Evolutionary conservation across 1,140 invertebrate genomes (phyloP), one percentile per base, ranked within the genome.

Genomic region (Mesaphorura yosii): DNA sequence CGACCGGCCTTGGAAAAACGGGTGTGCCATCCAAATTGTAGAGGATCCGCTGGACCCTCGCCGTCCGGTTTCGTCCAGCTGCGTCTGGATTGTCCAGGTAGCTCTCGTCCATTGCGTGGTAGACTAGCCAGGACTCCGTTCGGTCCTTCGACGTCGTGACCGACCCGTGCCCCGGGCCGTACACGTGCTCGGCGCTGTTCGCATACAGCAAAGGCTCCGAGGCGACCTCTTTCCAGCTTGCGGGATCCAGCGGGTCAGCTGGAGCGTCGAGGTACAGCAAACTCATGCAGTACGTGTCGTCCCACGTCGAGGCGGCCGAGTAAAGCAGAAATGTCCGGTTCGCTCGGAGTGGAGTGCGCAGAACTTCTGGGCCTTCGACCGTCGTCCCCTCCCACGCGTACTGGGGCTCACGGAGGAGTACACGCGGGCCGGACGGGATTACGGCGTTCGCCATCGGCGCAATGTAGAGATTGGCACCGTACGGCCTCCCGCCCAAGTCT

Each of bases 51-150:
- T 59, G 28, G 1, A 50, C 51, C n/a, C 58, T 25, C 14, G 58
- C 53, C 15, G 58, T 59, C 49, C 58, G 31, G 19, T 54, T 54
- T 7, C 17, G 39, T 6, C 58, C 58, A 28, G 23, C 34, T 17
- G 45, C 27, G n/a, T n/a, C n/a, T n/a, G n/a, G n/a, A n/a, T n/a
- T n/a, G n/a, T n/a, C n/a, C n/a, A n/a, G n/a, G n/a, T n/a, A n/a
- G 6, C 28, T 47, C n/a, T 52, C 48, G 31, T 46, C 40, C 53
- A 59, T 59, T 20, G 58, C 58, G 34, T 59, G 58, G 25, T 59
- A 59, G 1, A 59, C 46, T n/a, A 59, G 25, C 53, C 58, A 60
- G 17, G 53, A 52, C 26, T 60, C 58, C 14, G 28, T 48, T 19
- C 47, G 47, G 41, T 60, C 58, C 54, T 12, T 19, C 4, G 58